A percentile compares a stretch with the other conserved stretches of the same genome.
Conservation (phyloP, 2,888 invertebrate genomes). For the Parapristionchus giblindavisi region DNA sequence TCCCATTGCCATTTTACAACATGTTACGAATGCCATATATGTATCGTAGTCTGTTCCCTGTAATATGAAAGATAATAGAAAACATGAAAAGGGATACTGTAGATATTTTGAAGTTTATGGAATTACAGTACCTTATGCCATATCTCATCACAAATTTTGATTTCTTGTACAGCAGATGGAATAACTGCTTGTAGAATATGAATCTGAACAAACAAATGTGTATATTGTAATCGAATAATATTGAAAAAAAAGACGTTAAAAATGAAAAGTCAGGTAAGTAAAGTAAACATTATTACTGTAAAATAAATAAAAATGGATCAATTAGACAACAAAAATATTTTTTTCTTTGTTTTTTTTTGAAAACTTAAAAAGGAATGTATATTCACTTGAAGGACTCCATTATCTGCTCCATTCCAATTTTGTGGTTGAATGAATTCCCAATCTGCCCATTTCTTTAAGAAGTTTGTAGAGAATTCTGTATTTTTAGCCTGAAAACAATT, state of each 20-base stretch:
- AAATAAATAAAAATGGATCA: neutral
- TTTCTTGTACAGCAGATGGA: slow-evolving; percentile 52
- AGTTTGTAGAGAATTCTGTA: slow-evolving; percentile 48
- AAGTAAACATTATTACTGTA: neutral
- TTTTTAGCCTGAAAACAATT: slow-evolving; percentile 54
- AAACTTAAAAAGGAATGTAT: neutral
- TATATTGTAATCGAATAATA: neutral
- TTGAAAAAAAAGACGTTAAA: neutral
- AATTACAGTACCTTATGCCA: slow-evolving; percentile 51
- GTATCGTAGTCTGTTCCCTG: slow-evolving; percentile 59
- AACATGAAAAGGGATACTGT: neutral
- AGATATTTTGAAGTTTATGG: neutral
- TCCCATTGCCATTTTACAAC: slow-evolving; percentile 61
- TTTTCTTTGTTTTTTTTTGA: no score
- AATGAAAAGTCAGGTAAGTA: no score
- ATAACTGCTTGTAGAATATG: slow-evolving; percentile 62
- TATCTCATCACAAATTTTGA: slow-evolving; percentile 55
- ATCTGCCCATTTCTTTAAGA: slow-evolving; percentile 56
- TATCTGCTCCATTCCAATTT: slow-evolving; percentile 65
- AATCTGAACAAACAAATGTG: slow-evolving; percentile 45
- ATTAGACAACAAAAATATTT: neutral
- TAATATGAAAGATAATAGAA: neutral
- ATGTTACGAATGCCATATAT: slow-evolving; percentile 66
- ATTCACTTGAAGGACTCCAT: slow-evolving; percentile 61
- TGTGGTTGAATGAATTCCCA: slow-evolving; percentile 60